Conservation (phyloP, 2,797 vertebrate species). For the Graptemys geographica region DNA sequence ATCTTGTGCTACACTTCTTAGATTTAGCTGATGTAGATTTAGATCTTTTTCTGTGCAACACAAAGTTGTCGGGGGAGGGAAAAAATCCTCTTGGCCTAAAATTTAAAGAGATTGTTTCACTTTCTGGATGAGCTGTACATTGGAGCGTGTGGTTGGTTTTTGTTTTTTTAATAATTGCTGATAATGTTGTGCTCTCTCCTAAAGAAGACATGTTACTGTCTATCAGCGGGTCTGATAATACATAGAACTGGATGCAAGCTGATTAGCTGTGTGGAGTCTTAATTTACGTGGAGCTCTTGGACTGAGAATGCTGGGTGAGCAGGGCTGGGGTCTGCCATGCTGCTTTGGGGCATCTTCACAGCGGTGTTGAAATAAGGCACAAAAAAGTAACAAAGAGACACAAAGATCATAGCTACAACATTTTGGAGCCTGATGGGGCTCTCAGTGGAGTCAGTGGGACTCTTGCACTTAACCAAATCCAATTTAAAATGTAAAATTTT, state of each 20-base stretch:
- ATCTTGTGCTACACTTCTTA: not conserved
- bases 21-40: not conserved
- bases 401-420: not conserved
- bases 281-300: slow-evolving; percentile 54
- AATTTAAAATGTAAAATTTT: not conserved
- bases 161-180: not conserved
- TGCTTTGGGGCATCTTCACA: not conserved
- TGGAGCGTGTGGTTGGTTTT: slow-evolving; percentile 4
- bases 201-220: not conserved
- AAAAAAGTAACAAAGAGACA: not conserved
- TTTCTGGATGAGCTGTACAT: slow-evolving; percentile 8
- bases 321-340: too few relatives aligned
- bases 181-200: not conserved
- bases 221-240: slow-evolving; percentile 84
- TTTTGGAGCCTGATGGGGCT: not conserved
- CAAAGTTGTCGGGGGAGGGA: not conserved
- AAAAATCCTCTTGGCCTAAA: not conserved
- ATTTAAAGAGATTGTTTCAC: not conserved
- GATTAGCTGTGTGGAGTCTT: slow-evolving; percentile 49
- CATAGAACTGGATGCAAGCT: slow-evolving; percentile 73
- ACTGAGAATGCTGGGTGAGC: slow-evolving; percentile 42
- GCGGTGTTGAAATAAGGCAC: not conserved
- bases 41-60: not conserved
- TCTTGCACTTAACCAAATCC: not conserved
- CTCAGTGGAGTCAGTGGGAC: not conserved